Conservation (phyloP, 2,797 vertebrate genomes). For the Fundulus diaphanus region DNA sequence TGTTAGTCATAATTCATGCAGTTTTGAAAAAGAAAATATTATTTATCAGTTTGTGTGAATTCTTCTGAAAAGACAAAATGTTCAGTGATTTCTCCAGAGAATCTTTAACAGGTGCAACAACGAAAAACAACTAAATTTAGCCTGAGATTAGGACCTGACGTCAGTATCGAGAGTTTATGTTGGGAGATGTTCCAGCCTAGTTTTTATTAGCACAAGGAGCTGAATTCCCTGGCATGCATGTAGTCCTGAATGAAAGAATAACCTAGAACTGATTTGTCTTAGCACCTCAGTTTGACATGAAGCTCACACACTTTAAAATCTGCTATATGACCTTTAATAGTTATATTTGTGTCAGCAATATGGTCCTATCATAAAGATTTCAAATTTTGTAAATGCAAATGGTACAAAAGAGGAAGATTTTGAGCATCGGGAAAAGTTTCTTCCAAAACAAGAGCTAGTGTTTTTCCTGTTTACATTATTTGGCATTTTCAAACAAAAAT, state of each 20-base stretch:
- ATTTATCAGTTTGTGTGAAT: not conserved
- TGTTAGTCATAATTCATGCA: not conserved
- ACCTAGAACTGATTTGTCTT: too few species aligned
- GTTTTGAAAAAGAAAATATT: not conserved
- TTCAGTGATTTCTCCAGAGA: constrained; percentile 24
- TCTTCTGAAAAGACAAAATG: not conserved
- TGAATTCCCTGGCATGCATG: too few species aligned
- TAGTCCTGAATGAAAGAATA: too few species aligned
- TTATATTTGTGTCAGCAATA: not conserved
- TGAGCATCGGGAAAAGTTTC: too few species aligned
- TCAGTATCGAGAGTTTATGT: not conserved
- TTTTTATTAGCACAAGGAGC: too few species aligned
- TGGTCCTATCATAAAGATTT: not conserved
- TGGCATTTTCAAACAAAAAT: too few species aligned
- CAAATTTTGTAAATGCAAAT: not conserved
- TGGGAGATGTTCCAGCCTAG: too few species aligned
- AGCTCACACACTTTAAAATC: not conserved
- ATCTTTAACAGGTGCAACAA: constrained; percentile 9
- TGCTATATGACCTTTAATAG: not conserved
- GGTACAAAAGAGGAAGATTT: too few species aligned
- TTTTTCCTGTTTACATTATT: too few species aligned
- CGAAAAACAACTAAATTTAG: not conserved
- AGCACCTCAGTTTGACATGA: not conserved
- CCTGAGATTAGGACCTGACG: not conserved
- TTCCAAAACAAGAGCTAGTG: too few species aligned